A percentile compares a stretch with the other conserved stretches of the same genome.
Conservation (phyloP, 2,113 vertebrate species). For the Myanophis thanlyinensis region DNA sequence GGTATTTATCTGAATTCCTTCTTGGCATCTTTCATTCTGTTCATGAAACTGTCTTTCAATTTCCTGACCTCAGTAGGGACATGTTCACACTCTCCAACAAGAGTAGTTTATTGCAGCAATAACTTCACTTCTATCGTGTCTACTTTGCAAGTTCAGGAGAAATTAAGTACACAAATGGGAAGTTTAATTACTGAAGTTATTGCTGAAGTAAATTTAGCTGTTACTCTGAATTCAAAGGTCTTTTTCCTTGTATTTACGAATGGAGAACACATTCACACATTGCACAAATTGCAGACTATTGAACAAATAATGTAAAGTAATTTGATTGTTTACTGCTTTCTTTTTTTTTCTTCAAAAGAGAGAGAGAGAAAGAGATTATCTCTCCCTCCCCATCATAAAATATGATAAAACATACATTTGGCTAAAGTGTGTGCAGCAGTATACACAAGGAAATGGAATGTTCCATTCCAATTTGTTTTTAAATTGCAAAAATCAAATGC, state of each 20-base stretch:
- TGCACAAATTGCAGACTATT: background rate
- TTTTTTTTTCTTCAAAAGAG: conserved; percentile 7
- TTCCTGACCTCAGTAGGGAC: background rate
- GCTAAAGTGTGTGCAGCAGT: conserved; percentile 65
- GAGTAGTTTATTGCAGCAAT: background rate
- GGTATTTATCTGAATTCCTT: background rate
- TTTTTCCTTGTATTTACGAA: background rate
- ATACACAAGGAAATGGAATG: conserved; percentile 60
- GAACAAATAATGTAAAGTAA: conserved; percentile 34
- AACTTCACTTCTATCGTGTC: background rate
- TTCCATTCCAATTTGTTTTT: conserved; percentile 52
- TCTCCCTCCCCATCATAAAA: conserved; percentile 55
- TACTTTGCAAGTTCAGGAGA: background rate
- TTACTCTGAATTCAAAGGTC: background rate
- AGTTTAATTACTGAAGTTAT: background rate
- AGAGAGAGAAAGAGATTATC: conserved; percentile 49
- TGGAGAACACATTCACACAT: background rate
- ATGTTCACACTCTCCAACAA: background rate
- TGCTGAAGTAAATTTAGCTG: background rate
- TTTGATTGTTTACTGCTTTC: conserved; percentile 24
- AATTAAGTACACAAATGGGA: background rate
- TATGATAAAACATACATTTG: conserved; percentile 73
- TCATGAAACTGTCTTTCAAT: background rate
- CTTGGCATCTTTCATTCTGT: background rate
- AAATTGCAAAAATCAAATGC: conserved; percentile 62